Evolutionary conservation across 2,888 invertebrate genomes (phyloP), one percentile per base, ranked within the genome.

Genomic region (Diarsia mendica): DNA sequence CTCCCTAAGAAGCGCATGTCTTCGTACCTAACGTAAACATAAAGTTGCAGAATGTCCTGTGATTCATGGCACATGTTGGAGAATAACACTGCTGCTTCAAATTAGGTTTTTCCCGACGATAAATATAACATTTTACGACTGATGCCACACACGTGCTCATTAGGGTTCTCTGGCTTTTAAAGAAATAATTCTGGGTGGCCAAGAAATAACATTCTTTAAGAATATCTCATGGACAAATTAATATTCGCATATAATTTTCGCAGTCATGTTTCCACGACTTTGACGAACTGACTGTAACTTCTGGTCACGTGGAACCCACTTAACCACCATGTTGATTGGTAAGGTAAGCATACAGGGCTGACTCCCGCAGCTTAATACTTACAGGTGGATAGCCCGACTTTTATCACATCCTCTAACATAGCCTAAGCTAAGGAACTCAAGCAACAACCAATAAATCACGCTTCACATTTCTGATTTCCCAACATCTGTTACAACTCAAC

Each of bases 31-130:
- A 60, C n/a, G 44, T 49, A 61, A 64, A 66, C 20, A 65, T 44
- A 68, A 39, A 49, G 39, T 67, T 65, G 55, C 58, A 79, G 63
- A 67, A 73, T 80, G 48, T 2, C n/a, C 49, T 46, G 33, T 80
- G 84, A 84, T 67, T 73, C 81, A 70, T 49, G 23, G 28, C 67
- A 65, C 60, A 44, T 67, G 84, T 20, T 53, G n/a, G 15, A 84
- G 69, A 70, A 73, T 73, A 44, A 60, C 73, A n/a, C 49, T 73
- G 61, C 70, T 67, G 51, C 65, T 69, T 58, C 68, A 72, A 72
- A 75, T 72, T 75, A 28, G 77, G 86, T 72, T 83, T 82, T 85
- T 68, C 85, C 82, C 77, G 9, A 39, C 68, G 72, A 77, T 85
- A 85, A 82, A 70, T 33, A 84, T 67, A 72, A 70, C 64, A 73